phyloP scores from a whole-genome alignment of 2,888 invertebrate genomes.

The Caenorhabditis uteleia region DNA sequence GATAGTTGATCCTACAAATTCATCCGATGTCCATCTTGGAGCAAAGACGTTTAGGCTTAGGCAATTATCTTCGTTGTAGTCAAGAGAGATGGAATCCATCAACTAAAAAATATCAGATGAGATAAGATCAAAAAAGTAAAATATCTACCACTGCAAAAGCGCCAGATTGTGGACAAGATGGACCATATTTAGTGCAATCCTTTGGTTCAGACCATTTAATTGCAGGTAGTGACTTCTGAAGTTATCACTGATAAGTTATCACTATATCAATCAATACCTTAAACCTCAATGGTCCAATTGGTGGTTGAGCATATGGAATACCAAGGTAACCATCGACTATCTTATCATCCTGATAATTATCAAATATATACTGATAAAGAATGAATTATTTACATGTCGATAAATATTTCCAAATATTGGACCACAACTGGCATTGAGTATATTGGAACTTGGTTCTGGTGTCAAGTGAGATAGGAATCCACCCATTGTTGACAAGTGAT shows the following conservation, averaged over 20 bases:
- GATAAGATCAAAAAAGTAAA: too few relatives aligned
- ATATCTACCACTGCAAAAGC: slow-evolving; percentile 5
- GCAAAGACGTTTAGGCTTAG: slow-evolving; percentile 46
- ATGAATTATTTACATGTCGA: neutral
- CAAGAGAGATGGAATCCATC: neutral
- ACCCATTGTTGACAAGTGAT: too few relatives aligned
- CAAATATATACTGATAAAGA: neutral
- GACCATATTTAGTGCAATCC: slow-evolving; percentile 50
- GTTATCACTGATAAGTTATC: too few relatives aligned
- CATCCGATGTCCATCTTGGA: slow-evolving; percentile 28
- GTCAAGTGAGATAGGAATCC: neutral
- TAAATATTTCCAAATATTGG: neutral
- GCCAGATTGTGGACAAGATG: slow-evolving; percentile 41
- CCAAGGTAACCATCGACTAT: slow-evolving; percentile 15
- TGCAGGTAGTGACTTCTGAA: slow-evolving; percentile 44
- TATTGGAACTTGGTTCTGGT: neutral
- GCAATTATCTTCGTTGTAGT: slow-evolving; percentile 31
- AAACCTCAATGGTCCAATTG: slow-evolving; percentile 12
- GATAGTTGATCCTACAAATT: slow-evolving; percentile 36
- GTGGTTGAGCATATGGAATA: slow-evolving; percentile 20
- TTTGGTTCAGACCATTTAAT: slow-evolving; percentile 35
- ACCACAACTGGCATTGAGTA: neutral
- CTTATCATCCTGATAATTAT: slow-evolving; percentile 3
- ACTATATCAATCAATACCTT: too few relatives aligned
- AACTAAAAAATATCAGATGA: too few relatives aligned